Conservation (phyloP, 2,113 vertebrate species). For the Vombatus ursinus region DNA sequence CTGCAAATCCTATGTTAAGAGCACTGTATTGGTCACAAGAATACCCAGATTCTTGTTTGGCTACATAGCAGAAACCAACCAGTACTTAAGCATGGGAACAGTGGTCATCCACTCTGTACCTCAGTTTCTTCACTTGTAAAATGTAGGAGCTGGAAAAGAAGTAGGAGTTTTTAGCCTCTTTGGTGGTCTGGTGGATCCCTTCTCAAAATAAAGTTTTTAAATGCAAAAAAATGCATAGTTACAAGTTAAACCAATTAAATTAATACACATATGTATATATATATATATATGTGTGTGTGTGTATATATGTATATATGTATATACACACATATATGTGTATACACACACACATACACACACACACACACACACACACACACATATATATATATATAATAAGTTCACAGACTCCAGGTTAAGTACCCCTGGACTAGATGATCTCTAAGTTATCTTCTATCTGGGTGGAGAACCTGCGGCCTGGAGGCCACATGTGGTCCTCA, state of each 20-base stretch:
- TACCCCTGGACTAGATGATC: background rate
- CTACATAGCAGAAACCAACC: background rate
- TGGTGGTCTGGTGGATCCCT: background rate
- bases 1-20: background rate
- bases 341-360: no score
- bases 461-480: no score
- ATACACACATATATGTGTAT: no score
- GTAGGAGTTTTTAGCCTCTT: background rate
- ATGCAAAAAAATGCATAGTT: background rate
- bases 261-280: background rate
- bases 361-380: no score
- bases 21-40: background rate
- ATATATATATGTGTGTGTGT: no score
- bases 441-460: background rate
- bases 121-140: background rate
- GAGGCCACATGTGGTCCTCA: no score
- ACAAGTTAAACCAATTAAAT: background rate
- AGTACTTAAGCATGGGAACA: background rate
- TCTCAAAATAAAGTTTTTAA: background rate
- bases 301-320: no score
- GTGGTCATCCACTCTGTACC: background rate
- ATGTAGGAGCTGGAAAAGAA: background rate
- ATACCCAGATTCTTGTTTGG: background rate
- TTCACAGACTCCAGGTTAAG: background rate
- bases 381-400: background rate